Evolutionary conservation across 1,140 invertebrate species (phyloP).

Genomic region (Trichonephila clavata): DNA sequence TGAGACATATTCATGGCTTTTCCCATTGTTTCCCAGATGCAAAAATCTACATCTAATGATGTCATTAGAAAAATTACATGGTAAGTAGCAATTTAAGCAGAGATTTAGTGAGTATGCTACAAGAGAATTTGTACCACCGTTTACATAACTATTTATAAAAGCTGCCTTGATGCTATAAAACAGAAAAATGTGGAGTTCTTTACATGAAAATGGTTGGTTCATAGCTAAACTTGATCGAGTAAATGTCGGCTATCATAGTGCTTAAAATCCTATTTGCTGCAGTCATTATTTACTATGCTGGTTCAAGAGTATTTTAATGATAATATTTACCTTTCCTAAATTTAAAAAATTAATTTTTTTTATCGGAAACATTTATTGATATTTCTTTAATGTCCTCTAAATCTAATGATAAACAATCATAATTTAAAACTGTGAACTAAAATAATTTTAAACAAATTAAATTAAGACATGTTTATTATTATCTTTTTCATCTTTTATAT

Average conservation of each 20-base stretch:
- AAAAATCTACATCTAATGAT: not conserved
- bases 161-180: not conserved
- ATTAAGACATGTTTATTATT: too few species aligned
- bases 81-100: not conserved
- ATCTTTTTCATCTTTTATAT: too few species aligned
- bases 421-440: too few species aligned
- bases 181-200: not conserved
- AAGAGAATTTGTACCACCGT: not conserved
- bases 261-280: too few species aligned
- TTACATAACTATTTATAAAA: not conserved
- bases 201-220: not conserved
- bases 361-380: too few species aligned
- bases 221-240: not conserved
- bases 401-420: too few species aligned
- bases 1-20: not conserved
- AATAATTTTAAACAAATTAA: too few species aligned
- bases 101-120: not conserved
- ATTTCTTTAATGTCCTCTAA: too few species aligned
- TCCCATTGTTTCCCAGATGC: not conserved
- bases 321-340: too few species aligned
- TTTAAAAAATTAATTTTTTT: too few species aligned
- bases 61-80: conserved; percentile 1
- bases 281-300: too few species aligned
- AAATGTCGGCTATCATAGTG: not conserved
- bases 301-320: too few species aligned